Percentiles rank a stretch among this genome's conserved stretches.
Conservation (phyloP, 2,888 invertebrate genomes). For the Acanthococcus lagerstroemiae region DNA sequence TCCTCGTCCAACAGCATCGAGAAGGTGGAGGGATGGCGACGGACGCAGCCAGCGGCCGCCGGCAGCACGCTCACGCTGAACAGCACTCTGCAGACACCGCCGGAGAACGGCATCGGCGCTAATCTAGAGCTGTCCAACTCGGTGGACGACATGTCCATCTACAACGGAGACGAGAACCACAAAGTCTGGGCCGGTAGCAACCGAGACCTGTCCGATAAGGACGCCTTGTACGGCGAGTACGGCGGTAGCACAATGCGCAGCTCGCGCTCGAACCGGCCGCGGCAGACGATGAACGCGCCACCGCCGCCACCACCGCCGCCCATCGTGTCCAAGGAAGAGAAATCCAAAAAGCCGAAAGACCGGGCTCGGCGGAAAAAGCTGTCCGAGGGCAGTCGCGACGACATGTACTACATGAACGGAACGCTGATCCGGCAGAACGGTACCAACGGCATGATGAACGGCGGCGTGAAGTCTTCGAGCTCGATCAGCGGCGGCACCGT, state of each 20-base stretch:
- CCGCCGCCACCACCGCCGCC: constrained; percentile 63
- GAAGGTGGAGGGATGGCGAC: constrained; percentile 50
- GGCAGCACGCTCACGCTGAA: constrained; percentile 54
- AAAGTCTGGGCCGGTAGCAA: constrained; percentile 80
- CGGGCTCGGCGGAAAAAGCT: constrained; percentile 49
- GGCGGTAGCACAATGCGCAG: constrained; percentile 50
- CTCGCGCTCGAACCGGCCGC: constrained; percentile 53
- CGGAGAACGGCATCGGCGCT: constrained; percentile 44
- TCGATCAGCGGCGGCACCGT: constrained; percentile 37
- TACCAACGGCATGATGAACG: constrained; percentile 20
- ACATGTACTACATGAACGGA: constrained; percentile 48
- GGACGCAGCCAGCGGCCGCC: constrained; percentile 40
- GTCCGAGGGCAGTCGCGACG: constrained; percentile 49
- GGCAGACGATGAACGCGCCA: constrained; percentile 63
- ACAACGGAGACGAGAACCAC: constrained; percentile 86
- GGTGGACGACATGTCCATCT: constrained; percentile 68
- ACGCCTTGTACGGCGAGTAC: constrained; percentile 58
- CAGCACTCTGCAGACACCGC: constrained; percentile 41
- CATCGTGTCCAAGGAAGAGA: constrained; percentile 46
- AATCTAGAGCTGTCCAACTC: constrained; percentile 41
- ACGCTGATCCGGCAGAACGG: constrained; percentile 33
- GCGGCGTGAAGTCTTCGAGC: constrained; percentile 36
- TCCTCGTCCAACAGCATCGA: constrained; percentile 41
- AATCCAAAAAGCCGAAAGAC: constrained; percentile 43
- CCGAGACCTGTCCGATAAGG: constrained; percentile 46